Base-by-base conservation (phyloP, 2,888 invertebrate genomes). In the Athalia cordata region DNA sequence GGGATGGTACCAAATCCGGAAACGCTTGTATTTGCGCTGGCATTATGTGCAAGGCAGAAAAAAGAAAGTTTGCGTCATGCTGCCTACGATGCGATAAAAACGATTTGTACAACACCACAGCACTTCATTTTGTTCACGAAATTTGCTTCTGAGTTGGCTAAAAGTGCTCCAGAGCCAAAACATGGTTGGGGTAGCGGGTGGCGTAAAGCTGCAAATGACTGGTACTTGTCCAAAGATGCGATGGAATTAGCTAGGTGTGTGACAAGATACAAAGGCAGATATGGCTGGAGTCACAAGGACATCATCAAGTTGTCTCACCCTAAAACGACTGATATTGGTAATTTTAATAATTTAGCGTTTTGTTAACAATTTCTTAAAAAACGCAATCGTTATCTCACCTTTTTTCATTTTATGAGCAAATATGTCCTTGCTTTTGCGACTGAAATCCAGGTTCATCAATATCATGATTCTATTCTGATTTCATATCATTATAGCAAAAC, bases 231-330 rank as follows among this genome's bases (percentile, higher is more conserved):
- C 3, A 93, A 93, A 87, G 91, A 93, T 11, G 92, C 95, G 0
- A 87, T 92, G 86, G 92, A 93, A 74, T 90, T 96, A 62, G 94
- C 93, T 0, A 91, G 93, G 83, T 93, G 93, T 81, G 91, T 95
- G 29, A 93, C 94, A 4, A 92, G 93, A 85, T 93, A 92, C 77
- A 92, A 92, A 74, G 92, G 93, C 7, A 92, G 93, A 81, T 92
- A 94, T 83, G 94, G 94, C 4, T 94, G 95, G 91, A 93, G 93
- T 0, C 96, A 96, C 87, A 94, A 93, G 84, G 95, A 95, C 83
- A 91, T 96, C n/a, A 90, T 94, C 0, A 92, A 93, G 83, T 91
- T 94, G 84, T 93, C 92, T 49, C 95, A 94, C 87, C 85, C 92
- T 4, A 93, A 93, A 87, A 82, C 92, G 65, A 88, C 90, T n/a